Base-by-base conservation (phyloP, 2,113 vertebrate genomes). In the Crotalus tigris region DNA sequence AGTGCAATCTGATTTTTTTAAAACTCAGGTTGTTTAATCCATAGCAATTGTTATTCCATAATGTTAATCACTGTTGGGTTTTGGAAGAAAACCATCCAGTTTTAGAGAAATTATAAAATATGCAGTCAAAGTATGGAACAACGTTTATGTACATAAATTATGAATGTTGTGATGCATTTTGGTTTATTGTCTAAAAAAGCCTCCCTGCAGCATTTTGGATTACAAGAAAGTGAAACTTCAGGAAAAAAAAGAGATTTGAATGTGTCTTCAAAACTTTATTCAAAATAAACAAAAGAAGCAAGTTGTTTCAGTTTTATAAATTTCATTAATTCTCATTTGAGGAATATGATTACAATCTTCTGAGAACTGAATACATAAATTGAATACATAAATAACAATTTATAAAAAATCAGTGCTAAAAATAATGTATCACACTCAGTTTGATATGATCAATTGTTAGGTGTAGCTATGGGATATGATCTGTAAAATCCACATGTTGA, bases 251-350 rank as follows among this genome's bases (percentile, higher is more conserved):
- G 94, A 92, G 95, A 85, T 39, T 85, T 93, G 90, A 8, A 24
- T 86, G 51, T 90, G 23, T 93, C 94, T 26, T 93, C 89, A 87
- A 89, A 94, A 93, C 81, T 89, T 57, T 94, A 92, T 92, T 91
- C 90, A 93, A 87, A 91, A 44, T 85, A 89, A 64, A 91, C 44
- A 46, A 86, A 93, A 58, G 85, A 75, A 13, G 5, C 44, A 87
- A 93, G 19, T 95, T 11, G 44, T 53, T 93, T 93, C 86, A 89
- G n/a, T 92, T 94, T 94, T 94, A 93, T 33, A 94, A 93, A 95
- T 94, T 93, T 85, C 44, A 90, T 7, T 91, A 95, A 96, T 95
- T 92, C 94, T 86, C 93, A 89, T 86, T 89, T 86, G 94, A 64
- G 10, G 0, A 44, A 89, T 57, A 75, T 93, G 92, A 96, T 81